Evolutionary conservation across 2,888 invertebrate species (phyloP).

Genomic region (Plutella xylostella): DNA sequence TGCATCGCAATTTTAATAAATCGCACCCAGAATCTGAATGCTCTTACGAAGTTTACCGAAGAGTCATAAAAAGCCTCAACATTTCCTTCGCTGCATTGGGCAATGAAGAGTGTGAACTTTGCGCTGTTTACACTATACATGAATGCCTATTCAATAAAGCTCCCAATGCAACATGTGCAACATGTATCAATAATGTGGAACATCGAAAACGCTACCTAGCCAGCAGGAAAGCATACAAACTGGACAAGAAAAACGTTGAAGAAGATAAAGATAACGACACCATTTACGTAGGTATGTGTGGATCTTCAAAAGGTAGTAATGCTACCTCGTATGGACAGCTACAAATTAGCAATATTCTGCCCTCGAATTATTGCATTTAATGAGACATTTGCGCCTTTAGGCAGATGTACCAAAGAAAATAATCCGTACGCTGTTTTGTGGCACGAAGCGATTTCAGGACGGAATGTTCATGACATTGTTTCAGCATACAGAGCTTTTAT

Average conservation of each 20-base stretch:
- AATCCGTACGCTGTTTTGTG: slow-evolving; percentile 16
- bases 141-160: neutral
- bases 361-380: too few species aligned
- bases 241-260: neutral
- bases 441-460: slow-evolving; percentile 27
- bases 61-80: too few species aligned
- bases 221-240: neutral
- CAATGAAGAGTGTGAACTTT: neutral
- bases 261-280: slow-evolving; percentile 9
- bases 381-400: slow-evolving; percentile 15
- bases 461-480: slow-evolving; percentile 25
- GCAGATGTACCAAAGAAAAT: neutral
- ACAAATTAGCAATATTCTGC: slow-evolving; percentile 10
- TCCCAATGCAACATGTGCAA: neutral
- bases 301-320: slow-evolving; percentile 13
- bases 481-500: slow-evolving; percentile 22
- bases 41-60: neutral
- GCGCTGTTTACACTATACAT: neutral
- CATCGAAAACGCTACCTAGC: slow-evolving; percentile 1
- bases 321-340: slow-evolving; percentile 11
- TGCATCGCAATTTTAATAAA: slow-evolving; percentile 11
- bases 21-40: neutral
- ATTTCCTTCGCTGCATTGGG: too few species aligned
- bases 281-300: slow-evolving; percentile 10
- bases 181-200: neutral